Evolutionary conservation across 2,888 invertebrate genomes (phyloP), one percentile per base, ranked within the genome.

Genomic region (Drosophila formosana): DNA sequence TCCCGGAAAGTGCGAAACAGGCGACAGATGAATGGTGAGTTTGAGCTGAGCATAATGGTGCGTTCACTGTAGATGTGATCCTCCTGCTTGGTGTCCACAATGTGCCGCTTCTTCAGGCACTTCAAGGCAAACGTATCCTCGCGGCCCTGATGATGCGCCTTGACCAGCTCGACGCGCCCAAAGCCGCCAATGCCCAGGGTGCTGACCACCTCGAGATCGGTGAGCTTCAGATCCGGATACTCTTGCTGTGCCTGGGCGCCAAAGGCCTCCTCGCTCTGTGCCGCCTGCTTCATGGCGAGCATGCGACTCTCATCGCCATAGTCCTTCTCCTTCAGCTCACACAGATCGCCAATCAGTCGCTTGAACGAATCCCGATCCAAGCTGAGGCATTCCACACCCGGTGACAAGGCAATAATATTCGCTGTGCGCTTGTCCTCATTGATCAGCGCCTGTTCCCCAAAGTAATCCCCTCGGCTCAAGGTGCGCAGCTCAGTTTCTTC

Each of bases 101-200:
- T 97, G 88, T 98, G 97, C 53, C 96, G 94, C 92, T 98, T 98
- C 92, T 97, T 97, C 64, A 98, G 94, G 88, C 97, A 97, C 92
- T 98, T 98, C 67, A 98, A 93, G 0, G 98, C 98, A 91, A 96
- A 98, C 0, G 94, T 94, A 13, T 93, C 91, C 0, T 91, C 88
- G 0, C 82, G 72, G 89, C 94, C 92, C 41, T 94, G 92, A 4
- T 93, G 93, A 63, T 91, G 91, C 80, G 95, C 95, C 72, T 94
- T 94, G 45, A 96, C 96, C 66, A 97, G 93, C 89, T 97, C 97
- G 0, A 98, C 98, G 3, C 97, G 94, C 0, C 98, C 98, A 89
- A 98, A 98, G 2, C 98, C 98, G 6, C 98, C 98, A 13, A 98
- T 96, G 1, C 98, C 98, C 78, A 98, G 93, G 0, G 98, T 98